Base-by-base conservation (phyloP, 1,140 invertebrate species). In the Brachystomella parvula region DNA sequence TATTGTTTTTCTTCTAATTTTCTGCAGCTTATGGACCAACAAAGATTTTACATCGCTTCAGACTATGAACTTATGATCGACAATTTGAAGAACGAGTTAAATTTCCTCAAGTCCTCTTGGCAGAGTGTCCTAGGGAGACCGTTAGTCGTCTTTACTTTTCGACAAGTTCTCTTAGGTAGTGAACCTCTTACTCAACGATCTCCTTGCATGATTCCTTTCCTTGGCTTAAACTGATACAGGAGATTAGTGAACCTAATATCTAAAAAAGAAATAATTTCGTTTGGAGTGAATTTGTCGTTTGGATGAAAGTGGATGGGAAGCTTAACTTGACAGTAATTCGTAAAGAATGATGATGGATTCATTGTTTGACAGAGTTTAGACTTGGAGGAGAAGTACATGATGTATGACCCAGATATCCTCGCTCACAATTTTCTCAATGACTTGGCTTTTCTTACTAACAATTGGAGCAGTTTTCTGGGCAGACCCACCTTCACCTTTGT, bases 31-130 rank as follows among this genome's bases (percentile, higher is more conserved):
- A 92, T 91, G 82, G 94, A 96, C 83, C 88, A 92, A 82, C 89
- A 87, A 76, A 86, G 91, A 76, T 96, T 95, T 85, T 96, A 96
- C 86, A 91, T 96, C 77, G 93, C 93, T 78, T 94, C 91, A 75
- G 94, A 96, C 82, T 92, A 93, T 81, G 90, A 95, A 80, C 84
- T 96, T 78, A 89, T 96, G 87, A 90, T 96, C 78, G 94, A 96
- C 83, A 94, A 92, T 79, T 91, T 94, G 82, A 94, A 93, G 84
- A 89, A 89, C 75, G 92, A 95, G 83, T 89, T 96, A 76, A 90
- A 93, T 85, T 95, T 95, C 83, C 86, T 96, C 81, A 94, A 95
- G 82, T 93, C 89, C 73, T 90, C 88, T 77, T 96, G 92, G 92
- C 89, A 92, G 82, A 92, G 92, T 81, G 89, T 94, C 80, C 85